Percentiles rank a stretch among this genome's conserved stretches.
Evolutionary conservation across 2,888 invertebrate species (phyloP).

Genomic region (Neoscelio sp.): DNA sequence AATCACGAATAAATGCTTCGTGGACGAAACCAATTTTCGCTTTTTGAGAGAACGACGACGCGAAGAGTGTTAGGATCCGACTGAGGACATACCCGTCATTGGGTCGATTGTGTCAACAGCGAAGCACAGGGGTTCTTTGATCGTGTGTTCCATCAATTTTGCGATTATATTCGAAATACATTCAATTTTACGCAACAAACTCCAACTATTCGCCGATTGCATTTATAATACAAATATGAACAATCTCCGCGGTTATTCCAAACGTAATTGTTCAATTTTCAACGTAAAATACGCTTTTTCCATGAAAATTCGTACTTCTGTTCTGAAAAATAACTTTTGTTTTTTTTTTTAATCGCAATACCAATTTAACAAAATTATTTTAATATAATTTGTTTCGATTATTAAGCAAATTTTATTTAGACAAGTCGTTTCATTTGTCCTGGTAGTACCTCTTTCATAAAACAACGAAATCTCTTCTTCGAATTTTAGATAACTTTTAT

Average conservation of each 20-base stretch:
- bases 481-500: no score
- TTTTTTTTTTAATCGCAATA: no score
- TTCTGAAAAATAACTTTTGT: no score
- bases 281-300: no score
- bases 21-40: conserved; percentile 40
- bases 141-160: conserved; percentile 55
- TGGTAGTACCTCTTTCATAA: no score
- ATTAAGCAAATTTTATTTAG: no score
- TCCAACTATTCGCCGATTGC: conserved; percentile 21
- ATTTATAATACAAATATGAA: conserved; percentile 58
- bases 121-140: conserved; percentile 73
- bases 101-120: conserved; percentile 76
- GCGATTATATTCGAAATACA: conserved; percentile 52
- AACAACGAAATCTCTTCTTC: no score
- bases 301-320: no score
- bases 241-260: conserved; percentile 49
- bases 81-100: conserved; percentile 42
- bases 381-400: no score
- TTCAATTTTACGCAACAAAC: conserved; percentile 46
- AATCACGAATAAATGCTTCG: background rate
- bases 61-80: conserved; percentile 39
- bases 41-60: conserved; percentile 15
- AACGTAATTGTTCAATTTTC: conserved; percentile 52
- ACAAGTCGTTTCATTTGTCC: no score
- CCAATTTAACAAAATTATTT: no score